Base-by-base conservation (phyloP, 2,797 vertebrate species). In the Sylvilagus floridanus region DNA sequence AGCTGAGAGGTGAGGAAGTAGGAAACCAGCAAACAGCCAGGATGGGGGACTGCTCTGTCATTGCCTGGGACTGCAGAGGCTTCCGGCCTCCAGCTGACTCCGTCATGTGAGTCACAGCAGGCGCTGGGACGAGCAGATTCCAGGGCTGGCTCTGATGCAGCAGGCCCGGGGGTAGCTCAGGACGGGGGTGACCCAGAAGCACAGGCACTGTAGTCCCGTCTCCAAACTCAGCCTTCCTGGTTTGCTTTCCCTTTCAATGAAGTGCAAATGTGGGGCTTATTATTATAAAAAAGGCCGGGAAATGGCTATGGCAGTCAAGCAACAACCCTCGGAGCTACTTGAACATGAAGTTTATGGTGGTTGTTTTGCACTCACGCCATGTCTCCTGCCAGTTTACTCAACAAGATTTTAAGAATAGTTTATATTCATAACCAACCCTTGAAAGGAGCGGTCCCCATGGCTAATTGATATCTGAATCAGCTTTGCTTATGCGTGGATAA, bases 381-480 rank as follows among this genome's bases (percentile, higher is more conserved):
- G 50, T 57, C 19, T 37, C 52, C 2, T 24, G 3, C 2, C 26
- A 57, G 22, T 75, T 37, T 86, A 72, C 63, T 57, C 50, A 68
- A 4, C 9, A 63, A n/a, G n/a, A 26, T 68, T 78, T 94, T 82
- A 72, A 84, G 63, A 81, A 76, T 26, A 28, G 78, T 86, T 95
- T 87, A 79, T 76, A 75, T 42, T 78, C 66, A 28, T 47, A 69
- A 65, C 69, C 76, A 89, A 21, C 68, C 87, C 42, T 73, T 42
- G 54, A 88, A 93, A 82, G 47, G 84, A 88, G 47, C 83, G 5
- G 5, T 7, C n/a, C 26, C 10, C 22, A 2, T 4, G 50, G 65
- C 26, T 94, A 84, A 76, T 69, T 19, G 81, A 76, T 79, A 35
- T 85, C 54, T 19, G 87, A 84, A 52, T 66, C n/a, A 21, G 62